These are phyloP conservation scores for Anhinga anhinga DNA, from an alignment of 2,113 vertebrate species.

Conservation along the genomic window DNA sequence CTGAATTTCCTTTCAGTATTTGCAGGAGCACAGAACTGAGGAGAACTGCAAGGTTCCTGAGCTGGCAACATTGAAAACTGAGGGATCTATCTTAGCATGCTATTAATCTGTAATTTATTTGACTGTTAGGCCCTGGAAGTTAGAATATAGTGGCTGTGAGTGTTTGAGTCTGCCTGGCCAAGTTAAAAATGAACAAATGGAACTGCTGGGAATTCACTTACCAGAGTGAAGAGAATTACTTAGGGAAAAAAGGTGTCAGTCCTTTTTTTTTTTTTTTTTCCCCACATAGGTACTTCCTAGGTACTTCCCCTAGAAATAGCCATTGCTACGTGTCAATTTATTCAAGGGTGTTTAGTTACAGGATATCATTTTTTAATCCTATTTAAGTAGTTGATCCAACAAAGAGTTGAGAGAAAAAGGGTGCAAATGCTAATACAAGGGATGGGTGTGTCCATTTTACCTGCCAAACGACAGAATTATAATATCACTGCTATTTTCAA, in stretches of 20 bases:
- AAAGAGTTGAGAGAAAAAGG: background rate
- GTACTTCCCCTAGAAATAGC: background rate
- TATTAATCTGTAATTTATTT: background rate
- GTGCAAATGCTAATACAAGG: background rate
- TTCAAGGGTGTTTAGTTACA: background rate
- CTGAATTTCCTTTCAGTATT: background rate
- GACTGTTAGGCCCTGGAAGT: background rate
- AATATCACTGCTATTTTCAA: background rate
- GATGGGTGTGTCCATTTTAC: background rate
- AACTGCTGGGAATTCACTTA: background rate
- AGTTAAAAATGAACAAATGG: background rate
- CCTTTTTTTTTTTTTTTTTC: background rate
- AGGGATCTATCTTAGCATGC: background rate
- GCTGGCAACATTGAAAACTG: background rate
- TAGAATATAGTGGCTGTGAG: background rate
- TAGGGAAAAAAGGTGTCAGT: background rate
- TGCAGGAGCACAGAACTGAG: background rate
- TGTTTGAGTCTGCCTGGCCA: background rate
- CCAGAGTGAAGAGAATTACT: background rate
- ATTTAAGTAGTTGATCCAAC: background rate
- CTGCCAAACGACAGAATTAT: background rate
- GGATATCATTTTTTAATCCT: background rate
- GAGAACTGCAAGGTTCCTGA: background rate
- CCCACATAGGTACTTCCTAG: background rate
- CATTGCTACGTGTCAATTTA: background rate